Conservation (phyloP, 2,888 invertebrate species). For the Melangyna quadrimaculata region DNA sequence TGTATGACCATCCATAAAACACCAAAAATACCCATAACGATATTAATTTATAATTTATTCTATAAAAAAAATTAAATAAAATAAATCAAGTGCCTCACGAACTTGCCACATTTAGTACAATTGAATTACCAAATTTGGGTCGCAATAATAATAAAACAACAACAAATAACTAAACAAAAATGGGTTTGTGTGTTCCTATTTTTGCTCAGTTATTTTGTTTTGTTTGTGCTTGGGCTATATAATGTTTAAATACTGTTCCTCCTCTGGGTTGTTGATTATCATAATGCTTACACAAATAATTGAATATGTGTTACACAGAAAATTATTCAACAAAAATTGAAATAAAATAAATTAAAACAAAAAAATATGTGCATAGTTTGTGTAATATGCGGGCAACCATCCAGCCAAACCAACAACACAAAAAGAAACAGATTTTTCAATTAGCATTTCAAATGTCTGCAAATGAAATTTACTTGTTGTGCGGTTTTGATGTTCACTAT, state of each 20-base stretch:
- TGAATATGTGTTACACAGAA: slow-evolving; percentile 55
- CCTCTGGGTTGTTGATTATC: slow-evolving; percentile 26
- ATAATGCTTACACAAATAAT: slow-evolving; percentile 61
- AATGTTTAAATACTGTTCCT: too few species aligned
- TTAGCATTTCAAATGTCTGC: slow-evolving; percentile 68
- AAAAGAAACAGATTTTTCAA: slow-evolving; percentile 64
- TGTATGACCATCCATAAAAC: not conserved
- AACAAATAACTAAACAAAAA: not conserved
- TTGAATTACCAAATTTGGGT: slow-evolving; percentile 68
- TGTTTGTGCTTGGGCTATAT: not conserved
- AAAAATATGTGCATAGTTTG: not conserved
- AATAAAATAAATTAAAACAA: not conserved
- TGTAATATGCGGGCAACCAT: not conserved
- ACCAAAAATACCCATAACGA: slow-evolving; percentile 17
- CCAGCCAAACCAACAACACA: slow-evolving; percentile 6
- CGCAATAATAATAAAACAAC: slow-evolving; percentile 17
- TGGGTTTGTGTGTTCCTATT: slow-evolving; percentile 10
- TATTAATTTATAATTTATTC: slow-evolving; percentile 26
- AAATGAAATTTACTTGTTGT: slow-evolving; percentile 69
- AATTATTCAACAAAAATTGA: slow-evolving; percentile 44
- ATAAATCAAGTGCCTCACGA: slow-evolving; percentile 62
- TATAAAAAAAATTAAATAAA: slow-evolving; percentile 37
- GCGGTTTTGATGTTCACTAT: slow-evolving; percentile 11
- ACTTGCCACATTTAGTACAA: slow-evolving; percentile 63
- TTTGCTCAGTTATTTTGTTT: not conserved